Base-by-base conservation (phyloP, 1,140 invertebrate genomes). In the Lamellibrachia luymesi region DNA sequence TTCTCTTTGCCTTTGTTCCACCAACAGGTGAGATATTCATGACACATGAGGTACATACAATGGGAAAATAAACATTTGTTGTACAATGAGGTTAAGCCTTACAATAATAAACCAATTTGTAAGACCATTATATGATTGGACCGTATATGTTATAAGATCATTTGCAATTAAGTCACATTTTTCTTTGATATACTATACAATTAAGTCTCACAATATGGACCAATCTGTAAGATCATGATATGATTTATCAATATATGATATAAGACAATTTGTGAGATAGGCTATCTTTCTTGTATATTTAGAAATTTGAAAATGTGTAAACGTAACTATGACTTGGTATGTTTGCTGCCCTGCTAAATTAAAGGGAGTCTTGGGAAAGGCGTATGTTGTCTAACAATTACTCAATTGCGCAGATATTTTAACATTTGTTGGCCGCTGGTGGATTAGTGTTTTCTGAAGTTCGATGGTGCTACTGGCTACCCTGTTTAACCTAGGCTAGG, bases 1-100 rank as follows among this genome's bases (percentile, higher is more conserved):
- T 99, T 92, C 96, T 99, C 50, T 99, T 99, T 96, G 99, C 99
- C 91, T 98, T 99, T 96, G 98, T 99, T 92, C 99, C 99, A 94
- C 99, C 99, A 50, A 99, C 99, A 96, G 98, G 99, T 99, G 25
- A 92, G 51, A 92, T 27, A 64, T 51, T 91, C 6, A n/a, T 22
- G n/a, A 51, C 49, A 17, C 51, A 91, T 25, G 22, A 22, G 91
- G 0, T 80, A 80, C 7, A 22, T 80, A 17, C 64, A 80, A 17
- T 80, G 64, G 38, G 38, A 38, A 38, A 38, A 38, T 38, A 38
- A 38, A 38, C 17, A 80, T 22, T 80, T 17, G 64, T 80, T 80
- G 64, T 17, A 80, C 17, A 22, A 22, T 22, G 64, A 10, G 7
- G 25, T 80, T 80, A 80, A 80, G 25, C 64, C 64, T 17, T 80